Percentiles rank a stretch among this genome's conserved stretches.
These are phyloP conservation scores for Parnassius smintheus DNA, from an alignment of 2,888 invertebrate species.

Conservation along the genomic window DNA sequence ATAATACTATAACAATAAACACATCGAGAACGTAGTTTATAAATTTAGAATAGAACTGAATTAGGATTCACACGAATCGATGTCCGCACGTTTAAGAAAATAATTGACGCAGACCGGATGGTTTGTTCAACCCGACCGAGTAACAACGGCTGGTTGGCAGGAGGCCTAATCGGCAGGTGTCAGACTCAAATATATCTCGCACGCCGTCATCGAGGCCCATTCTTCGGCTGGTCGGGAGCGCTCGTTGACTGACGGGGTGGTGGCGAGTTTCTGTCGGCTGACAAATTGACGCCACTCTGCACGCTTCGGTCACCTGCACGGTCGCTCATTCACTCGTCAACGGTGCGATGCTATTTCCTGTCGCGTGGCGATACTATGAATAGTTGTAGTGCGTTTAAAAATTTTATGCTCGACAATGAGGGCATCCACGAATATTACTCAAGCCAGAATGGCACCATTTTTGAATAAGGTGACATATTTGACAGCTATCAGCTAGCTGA, in stretches of 20 bases:
- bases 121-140: conserved; percentile 64
- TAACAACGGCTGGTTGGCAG: conserved; percentile 57
- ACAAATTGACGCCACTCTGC: conserved; percentile 73
- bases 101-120: conserved; percentile 62
- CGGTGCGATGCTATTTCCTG: conserved; percentile 17
- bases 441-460: too few species aligned
- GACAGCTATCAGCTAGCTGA: too few species aligned
- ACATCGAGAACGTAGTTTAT: too few species aligned
- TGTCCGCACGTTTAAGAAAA: conserved; percentile 66
- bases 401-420: too few species aligned
- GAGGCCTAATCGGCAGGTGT: conserved; percentile 73
- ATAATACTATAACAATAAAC: too few species aligned
- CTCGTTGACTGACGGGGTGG: conserved; percentile 72
- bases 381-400: background rate
- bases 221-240: conserved; percentile 71
- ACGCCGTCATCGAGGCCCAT: conserved; percentile 65
- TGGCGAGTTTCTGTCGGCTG: conserved; percentile 52
- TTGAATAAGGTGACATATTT: too few species aligned
- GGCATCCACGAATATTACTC: too few species aligned
- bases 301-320: conserved; percentile 40
- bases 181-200: conserved; percentile 67
- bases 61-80: conserved; percentile 66
- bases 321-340: conserved; percentile 35
- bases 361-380: conserved; percentile 14
- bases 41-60: conserved; percentile 48